These are phyloP conservation scores for Trichoplusia ni DNA, from an alignment of 1,140 invertebrate genomes.

Conservation along the genomic window DNA sequence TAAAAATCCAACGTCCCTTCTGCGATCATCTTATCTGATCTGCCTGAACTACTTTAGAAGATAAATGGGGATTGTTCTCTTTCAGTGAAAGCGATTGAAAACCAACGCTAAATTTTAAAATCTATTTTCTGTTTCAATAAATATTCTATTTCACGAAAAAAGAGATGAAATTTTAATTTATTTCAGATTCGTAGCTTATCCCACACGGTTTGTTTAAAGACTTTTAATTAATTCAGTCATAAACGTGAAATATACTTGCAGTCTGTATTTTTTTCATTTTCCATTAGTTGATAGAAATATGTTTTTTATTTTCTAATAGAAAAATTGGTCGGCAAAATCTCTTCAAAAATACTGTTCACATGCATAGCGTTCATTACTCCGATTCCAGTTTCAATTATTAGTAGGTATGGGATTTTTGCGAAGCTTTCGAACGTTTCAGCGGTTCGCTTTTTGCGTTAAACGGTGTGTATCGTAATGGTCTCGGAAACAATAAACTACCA, in stretches of 20 bases:
- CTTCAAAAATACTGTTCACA: background rate
- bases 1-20: constrained; percentile 44
- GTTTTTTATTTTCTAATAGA: constrained; percentile 1
- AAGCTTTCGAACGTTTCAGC: constrained; percentile 39
- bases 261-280: no score
- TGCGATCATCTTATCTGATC: constrained; percentile 58
- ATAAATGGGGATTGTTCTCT: constrained; percentile 62
- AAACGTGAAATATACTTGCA: no score
- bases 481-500: constrained; percentile 51
- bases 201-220: no score
- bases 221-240: no score
- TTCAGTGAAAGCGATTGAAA: constrained; percentile 55
- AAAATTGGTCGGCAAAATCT: no score
- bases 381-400: constrained; percentile 46
- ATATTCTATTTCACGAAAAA: constrained; percentile 7
- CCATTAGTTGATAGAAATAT: no score
- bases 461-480: constrained; percentile 54
- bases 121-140: constrained; percentile 24
- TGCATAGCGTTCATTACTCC: constrained; percentile 37
- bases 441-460: constrained; percentile 54
- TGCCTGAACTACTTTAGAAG: constrained; percentile 51
- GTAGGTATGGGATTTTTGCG: constrained; percentile 41
- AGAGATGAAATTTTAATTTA: no score
- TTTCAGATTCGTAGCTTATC: no score
- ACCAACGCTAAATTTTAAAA: constrained; percentile 43